These are phyloP conservation scores for Dugesia japonica DNA, from an alignment of 2,888 invertebrate species.

Conservation along the genomic window DNA sequence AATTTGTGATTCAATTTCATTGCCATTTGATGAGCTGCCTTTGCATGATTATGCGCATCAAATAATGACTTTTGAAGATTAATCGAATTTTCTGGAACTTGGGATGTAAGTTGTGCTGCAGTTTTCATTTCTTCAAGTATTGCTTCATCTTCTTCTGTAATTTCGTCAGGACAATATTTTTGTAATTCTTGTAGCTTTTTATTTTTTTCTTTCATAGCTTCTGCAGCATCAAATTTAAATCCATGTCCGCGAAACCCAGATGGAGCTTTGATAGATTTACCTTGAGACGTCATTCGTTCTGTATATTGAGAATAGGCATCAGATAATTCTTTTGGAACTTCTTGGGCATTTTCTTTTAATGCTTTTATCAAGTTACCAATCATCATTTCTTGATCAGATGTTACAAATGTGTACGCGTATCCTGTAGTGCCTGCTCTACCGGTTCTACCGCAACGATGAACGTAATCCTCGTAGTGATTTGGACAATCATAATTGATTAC, in stretches of 20 bases:
- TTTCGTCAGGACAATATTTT: not conserved
- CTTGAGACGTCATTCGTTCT: not conserved
- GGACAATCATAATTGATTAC: slow-evolving; percentile 17
- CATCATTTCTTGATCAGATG: not conserved
- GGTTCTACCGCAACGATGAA: not conserved
- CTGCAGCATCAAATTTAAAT: slow-evolving; percentile 10
- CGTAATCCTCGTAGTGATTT: slow-evolving; percentile 4
- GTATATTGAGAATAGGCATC: not conserved
- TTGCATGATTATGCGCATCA: not conserved
- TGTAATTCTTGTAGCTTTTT: not conserved
- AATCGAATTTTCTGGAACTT: not conserved
- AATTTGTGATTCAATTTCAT: not conserved
- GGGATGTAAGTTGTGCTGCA: too few relatives aligned
- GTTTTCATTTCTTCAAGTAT: not conserved
- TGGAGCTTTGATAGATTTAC: not conserved
- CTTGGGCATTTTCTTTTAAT: not conserved
- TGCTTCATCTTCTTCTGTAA: not conserved
- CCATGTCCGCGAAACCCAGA: not conserved
- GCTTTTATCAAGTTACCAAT: not conserved
- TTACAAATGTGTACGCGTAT: not conserved
- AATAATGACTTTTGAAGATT: not conserved
- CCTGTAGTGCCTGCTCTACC: not conserved
- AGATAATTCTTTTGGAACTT: not conserved
- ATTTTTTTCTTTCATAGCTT: not conserved
- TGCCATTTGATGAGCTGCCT: not conserved